phyloP scores from a whole-genome alignment of 1,140 invertebrate genomes.

The Leptoteleia sp. region DNA sequence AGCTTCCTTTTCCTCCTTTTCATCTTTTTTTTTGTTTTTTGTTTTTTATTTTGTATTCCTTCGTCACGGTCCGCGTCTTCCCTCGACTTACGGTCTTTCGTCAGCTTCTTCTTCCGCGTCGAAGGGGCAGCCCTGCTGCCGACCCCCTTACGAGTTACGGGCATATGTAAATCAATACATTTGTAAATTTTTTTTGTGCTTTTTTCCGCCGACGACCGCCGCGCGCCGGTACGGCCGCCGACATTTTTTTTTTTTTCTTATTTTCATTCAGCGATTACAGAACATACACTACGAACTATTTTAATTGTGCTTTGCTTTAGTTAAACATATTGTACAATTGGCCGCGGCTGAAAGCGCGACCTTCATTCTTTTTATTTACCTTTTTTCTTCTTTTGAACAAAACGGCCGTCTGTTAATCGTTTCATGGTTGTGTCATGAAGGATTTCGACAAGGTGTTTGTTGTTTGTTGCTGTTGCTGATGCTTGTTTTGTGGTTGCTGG shows the following conservation, averaged over 20 bases:
- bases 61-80: constrained; percentile 18
- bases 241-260: constrained; percentile 73
- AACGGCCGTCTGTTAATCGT: constrained; percentile 76
- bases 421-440: constrained; percentile 75
- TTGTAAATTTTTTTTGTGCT: constrained; percentile 80
- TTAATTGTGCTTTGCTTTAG: constrained; percentile 77
- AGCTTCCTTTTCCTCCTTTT: neutral
- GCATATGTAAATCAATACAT: constrained; percentile 83
- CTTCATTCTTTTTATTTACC: constrained; percentile 10
- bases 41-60: no score
- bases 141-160: constrained; percentile 81
- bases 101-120: constrained; percentile 20
- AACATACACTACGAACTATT: constrained; percentile 82
- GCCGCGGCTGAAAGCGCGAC: constrained; percentile 68
- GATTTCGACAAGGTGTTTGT: constrained; percentile 73
- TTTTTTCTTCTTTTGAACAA: constrained; percentile 67
- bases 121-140: constrained; percentile 68
- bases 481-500: constrained; percentile 69
- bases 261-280: constrained; percentile 80
- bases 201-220: constrained; percentile 72
- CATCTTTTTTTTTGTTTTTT: no score
- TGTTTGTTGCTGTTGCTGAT: constrained; percentile 67
- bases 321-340: constrained; percentile 76
- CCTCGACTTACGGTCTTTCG: neutral
- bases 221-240: constrained; percentile 64